Evolutionary conservation across 2,888 invertebrate species (phyloP).

Genomic region (Epistrophe grossulariae): DNA sequence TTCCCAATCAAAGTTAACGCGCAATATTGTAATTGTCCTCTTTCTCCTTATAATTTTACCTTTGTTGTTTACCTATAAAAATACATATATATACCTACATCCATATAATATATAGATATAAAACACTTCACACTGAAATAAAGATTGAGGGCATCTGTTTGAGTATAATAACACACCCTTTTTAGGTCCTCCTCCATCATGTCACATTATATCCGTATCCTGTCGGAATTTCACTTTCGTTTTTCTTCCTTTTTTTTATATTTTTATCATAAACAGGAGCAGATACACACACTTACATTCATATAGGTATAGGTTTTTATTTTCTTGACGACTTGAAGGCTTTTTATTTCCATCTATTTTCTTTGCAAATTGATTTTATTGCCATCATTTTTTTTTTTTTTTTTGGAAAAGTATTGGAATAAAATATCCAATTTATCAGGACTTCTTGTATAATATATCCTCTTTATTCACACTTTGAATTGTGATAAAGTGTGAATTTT

Average conservation of each 20-base stretch:
- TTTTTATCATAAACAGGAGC: background rate
- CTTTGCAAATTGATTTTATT: constrained; percentile 30
- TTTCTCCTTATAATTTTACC: background rate
- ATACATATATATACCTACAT: background rate
- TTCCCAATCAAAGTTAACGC: background rate
- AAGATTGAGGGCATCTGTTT: background rate
- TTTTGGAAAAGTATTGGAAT: constrained; percentile 9
- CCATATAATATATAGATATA: background rate
- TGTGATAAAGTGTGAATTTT: constrained; percentile 22
- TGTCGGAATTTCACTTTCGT: constrained; percentile 19
- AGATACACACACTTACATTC: background rate
- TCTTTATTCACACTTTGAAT: constrained; percentile 7
- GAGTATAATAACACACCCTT: constrained; percentile 1
- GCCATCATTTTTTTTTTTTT: background rate
- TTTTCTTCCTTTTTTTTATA: background rate
- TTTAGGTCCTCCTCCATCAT: constrained; percentile 1
- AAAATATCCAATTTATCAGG: constrained; percentile 36
- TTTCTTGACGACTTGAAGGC: background rate
- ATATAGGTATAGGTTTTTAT: background rate
- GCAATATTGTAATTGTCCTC: constrained; percentile 2
- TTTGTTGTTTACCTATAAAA: background rate
- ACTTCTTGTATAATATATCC: background rate
- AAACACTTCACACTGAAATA: background rate
- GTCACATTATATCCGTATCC: constrained; percentile 21
- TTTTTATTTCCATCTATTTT: constrained; percentile 21